These are phyloP conservation scores for Drosophila hamatofila DNA, from an alignment of 2,888 invertebrate species.

Conservation along the genomic window DNA sequence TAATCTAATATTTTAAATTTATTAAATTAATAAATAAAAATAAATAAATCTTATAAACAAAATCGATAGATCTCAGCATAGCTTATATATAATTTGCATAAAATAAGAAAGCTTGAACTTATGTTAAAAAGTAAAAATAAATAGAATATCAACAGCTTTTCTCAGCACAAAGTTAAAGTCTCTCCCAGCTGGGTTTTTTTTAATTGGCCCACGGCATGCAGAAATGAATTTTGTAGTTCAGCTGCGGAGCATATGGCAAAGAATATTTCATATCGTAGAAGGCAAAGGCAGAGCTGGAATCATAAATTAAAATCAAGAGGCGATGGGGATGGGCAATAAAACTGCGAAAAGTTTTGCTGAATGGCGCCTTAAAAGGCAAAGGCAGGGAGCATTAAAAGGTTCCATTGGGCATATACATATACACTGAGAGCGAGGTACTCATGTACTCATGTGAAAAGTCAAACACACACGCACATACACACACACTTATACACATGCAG, in stretches of 20 bases:
- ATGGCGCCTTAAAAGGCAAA: constrained; percentile 22
- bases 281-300: constrained; percentile 36
- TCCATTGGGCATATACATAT: constrained; percentile 9
- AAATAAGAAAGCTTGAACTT: not conserved
- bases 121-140: not conserved
- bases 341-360: constrained; percentile 33
- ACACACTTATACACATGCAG: not conserved
- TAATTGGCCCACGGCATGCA: constrained; percentile 27
- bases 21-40: too few species aligned
- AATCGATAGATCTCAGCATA: too few species aligned
- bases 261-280: constrained; percentile 7
- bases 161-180: constrained; percentile 8
- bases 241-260: constrained; percentile 12
- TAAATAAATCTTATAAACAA: too few species aligned
- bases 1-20: too few species aligned
- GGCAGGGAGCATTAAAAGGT: constrained; percentile 25
- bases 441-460: constrained; percentile 17
- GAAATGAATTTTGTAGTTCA: constrained; percentile 15
- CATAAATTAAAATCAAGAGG: constrained; percentile 66
- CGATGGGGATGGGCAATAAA: constrained; percentile 31
- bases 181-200: not conserved
- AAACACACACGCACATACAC: constrained; percentile 2
- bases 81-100: too few species aligned
- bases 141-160: constrained; percentile 7
- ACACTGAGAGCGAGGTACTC: not conserved